Conservation (phyloP, 2,888 invertebrate species). For the Drosophila hamatofila region DNA sequence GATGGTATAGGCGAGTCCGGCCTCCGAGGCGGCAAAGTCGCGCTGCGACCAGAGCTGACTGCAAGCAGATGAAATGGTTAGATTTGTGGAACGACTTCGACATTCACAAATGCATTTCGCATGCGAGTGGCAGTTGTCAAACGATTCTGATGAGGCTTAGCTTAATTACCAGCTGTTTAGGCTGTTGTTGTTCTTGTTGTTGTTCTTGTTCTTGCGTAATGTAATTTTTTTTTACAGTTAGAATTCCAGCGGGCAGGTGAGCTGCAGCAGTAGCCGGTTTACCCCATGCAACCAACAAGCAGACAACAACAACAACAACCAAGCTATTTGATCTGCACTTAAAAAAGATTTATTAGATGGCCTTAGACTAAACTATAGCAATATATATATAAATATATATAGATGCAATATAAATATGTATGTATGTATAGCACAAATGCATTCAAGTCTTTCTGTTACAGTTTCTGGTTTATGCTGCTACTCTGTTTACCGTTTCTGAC, state of each 20-base stretch:
- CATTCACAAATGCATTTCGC: slow-evolving; percentile 17
- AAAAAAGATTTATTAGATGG: slow-evolving; percentile 61
- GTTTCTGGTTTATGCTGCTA: neutral
- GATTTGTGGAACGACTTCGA: slow-evolving; percentile 10
- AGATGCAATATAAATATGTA: neutral
- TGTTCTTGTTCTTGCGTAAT: slow-evolving; percentile 25
- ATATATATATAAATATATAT: neutral
- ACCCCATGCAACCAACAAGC: slow-evolving; percentile 8
- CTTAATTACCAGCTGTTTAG: slow-evolving; percentile 46
- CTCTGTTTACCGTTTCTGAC: slow-evolving; percentile 85
- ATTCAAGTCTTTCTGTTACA: slow-evolving; percentile 55
- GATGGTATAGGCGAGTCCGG: slow-evolving; percentile 84
- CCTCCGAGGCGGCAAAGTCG: slow-evolving; percentile 83
- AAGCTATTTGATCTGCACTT: slow-evolving; percentile 49
- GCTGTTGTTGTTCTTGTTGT: slow-evolving; percentile 21
- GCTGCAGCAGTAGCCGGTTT: slow-evolving; percentile 52
- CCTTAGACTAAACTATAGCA: slow-evolving; percentile 35
- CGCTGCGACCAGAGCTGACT: slow-evolving; percentile 83
- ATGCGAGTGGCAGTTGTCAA: slow-evolving; percentile 50
- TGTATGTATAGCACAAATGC: slow-evolving; percentile 15
- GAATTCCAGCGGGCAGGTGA: slow-evolving; percentile 64
- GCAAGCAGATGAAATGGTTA: slow-evolving; percentile 8
- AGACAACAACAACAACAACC: slow-evolving; percentile 46
- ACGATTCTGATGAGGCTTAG: slow-evolving; percentile 29
- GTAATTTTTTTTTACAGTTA: slow-evolving; percentile 72